Percentiles rank a stretch among this genome's conserved stretches.
Conservation (phyloP, 2,888 invertebrate species). For the Kuschelorhynchus macadamiae region DNA sequence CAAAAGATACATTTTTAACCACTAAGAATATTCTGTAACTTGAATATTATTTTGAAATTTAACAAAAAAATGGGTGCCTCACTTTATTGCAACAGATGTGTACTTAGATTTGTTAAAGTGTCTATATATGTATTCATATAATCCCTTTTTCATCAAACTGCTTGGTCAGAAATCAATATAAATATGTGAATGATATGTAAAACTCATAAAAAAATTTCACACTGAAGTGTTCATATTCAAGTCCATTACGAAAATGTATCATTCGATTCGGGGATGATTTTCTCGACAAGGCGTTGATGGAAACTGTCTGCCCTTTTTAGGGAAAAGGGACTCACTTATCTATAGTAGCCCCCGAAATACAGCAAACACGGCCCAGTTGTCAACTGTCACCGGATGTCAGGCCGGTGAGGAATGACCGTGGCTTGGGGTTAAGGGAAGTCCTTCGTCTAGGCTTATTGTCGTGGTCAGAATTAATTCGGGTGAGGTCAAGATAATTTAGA, state of each 20-base stretch:
- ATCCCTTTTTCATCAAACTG: too few species aligned
- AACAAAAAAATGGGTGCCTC: too few species aligned
- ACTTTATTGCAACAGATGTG: too few species aligned
- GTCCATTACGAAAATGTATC: constrained; percentile 32
- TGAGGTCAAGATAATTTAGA: constrained; percentile 7
- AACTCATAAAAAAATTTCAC: too few species aligned
- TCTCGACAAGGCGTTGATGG: constrained; percentile 36
- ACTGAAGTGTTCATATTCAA: too few species aligned
- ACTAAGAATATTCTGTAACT: too few species aligned
- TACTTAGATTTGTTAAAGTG: too few species aligned
- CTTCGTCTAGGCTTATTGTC: constrained; percentile 12
- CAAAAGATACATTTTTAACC: too few species aligned
- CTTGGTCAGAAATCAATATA: too few species aligned
- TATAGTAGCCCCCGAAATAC: constrained; percentile 26
- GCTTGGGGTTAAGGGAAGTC: constrained; percentile 17
- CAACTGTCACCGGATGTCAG: constrained; percentile 28
- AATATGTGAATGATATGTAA: too few species aligned
- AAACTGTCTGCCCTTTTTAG: constrained; percentile 39
- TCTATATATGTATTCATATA: too few species aligned
- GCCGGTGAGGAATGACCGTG: constrained; percentile 35
- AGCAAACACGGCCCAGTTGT: constrained; percentile 36
- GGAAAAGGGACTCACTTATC: constrained; percentile 43
- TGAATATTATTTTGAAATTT: too few species aligned
- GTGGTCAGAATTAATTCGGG: constrained; percentile 9
- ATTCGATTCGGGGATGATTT: constrained; percentile 31